A percentile compares a stretch with the other conserved stretches of the same genome.
These are phyloP conservation scores for Oopsacas minuta DNA, from an alignment of 37 sponge, comb jelly and placozoan genomes.

Conservation along the genomic window DNA sequence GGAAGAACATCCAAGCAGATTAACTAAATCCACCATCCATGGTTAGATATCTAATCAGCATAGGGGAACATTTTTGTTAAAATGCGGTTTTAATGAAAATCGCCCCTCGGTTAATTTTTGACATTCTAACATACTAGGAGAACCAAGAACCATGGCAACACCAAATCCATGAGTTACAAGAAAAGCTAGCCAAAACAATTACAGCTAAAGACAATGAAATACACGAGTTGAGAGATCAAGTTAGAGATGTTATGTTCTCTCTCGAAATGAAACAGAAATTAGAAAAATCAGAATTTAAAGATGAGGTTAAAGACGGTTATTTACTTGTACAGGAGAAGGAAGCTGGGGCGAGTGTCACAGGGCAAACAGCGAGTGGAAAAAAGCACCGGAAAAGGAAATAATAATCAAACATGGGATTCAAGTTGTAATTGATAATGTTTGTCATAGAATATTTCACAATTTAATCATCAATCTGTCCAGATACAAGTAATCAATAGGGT, in stretches of 20 bases:
- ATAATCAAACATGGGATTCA: background rate
- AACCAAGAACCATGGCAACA: constrained; percentile 21
- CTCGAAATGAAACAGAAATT: constrained; percentile 78
- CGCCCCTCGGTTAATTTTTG: no score
- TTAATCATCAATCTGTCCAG: no score
- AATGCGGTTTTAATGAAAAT: no score
- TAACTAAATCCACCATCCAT: no score
- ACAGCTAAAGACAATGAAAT: constrained; percentile 37
- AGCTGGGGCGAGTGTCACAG: background rate
- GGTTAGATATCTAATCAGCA: no score
- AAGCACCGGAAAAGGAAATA: background rate
- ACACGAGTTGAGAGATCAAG: constrained; percentile 73
- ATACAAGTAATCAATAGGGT: no score
- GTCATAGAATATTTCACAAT: no score
- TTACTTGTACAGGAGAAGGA: background rate
- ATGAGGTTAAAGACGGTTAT: background rate
- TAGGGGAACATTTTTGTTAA: no score
- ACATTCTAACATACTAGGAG: background rate
- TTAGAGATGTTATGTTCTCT: constrained; percentile 92
- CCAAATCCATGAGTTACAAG: background rate
- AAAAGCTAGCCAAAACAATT: background rate
- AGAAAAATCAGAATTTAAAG: background rate
- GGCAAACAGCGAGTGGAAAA: background rate
- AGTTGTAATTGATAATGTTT: background rate
- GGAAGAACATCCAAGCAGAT: no score